These are phyloP conservation scores for Volucella zonaria DNA, from an alignment of 2,888 invertebrate species.

Conservation along the genomic window DNA sequence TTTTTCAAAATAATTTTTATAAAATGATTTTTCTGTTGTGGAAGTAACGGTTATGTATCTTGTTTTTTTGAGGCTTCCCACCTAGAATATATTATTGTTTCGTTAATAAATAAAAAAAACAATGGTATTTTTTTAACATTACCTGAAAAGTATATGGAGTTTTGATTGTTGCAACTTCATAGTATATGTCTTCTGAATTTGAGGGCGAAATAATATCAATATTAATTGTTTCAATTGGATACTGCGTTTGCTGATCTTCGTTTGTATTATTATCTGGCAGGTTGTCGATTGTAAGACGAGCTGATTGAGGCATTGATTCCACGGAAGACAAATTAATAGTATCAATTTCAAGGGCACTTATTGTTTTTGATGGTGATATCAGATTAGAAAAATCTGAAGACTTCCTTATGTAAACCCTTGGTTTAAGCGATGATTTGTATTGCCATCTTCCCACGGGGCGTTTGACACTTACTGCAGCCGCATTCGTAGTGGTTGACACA, in stretches of 20 bases:
- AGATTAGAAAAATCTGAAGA: slow-evolving; percentile 75
- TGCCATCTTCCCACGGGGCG: slow-evolving; percentile 89
- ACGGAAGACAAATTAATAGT: slow-evolving; percentile 86
- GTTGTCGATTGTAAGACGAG: slow-evolving; percentile 83
- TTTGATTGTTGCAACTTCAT: slow-evolving; percentile 94
- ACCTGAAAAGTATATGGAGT: slow-evolving; percentile 96
- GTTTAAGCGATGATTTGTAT: slow-evolving; percentile 94
- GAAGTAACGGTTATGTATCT: slow-evolving; percentile 94
- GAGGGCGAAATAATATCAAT: slow-evolving; percentile 94
- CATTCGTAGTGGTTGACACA: neutral
- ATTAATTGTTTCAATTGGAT: slow-evolving; percentile 91
- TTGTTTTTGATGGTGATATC: slow-evolving; percentile 79
- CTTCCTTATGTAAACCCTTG: slow-evolving; percentile 91
- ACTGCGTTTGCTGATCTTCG: slow-evolving; percentile 73
- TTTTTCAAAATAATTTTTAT: slow-evolving; percentile 84
- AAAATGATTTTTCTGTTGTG: slow-evolving; percentile 91
- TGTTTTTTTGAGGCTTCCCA: slow-evolving; percentile 93
- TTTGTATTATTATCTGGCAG: neutral
- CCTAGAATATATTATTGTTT: slow-evolving; percentile 83
- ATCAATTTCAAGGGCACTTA: slow-evolving; percentile 87
- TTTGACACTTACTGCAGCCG: slow-evolving; percentile 33
- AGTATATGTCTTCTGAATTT: slow-evolving; percentile 92
- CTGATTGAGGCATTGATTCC: slow-evolving; percentile 85
- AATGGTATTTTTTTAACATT: slow-evolving; percentile 73
- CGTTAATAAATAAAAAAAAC: neutral